These are phyloP conservation scores for Setipinna tenuifilis DNA, from an alignment of 2,797 vertebrate genomes.

Conservation along the genomic window DNA sequence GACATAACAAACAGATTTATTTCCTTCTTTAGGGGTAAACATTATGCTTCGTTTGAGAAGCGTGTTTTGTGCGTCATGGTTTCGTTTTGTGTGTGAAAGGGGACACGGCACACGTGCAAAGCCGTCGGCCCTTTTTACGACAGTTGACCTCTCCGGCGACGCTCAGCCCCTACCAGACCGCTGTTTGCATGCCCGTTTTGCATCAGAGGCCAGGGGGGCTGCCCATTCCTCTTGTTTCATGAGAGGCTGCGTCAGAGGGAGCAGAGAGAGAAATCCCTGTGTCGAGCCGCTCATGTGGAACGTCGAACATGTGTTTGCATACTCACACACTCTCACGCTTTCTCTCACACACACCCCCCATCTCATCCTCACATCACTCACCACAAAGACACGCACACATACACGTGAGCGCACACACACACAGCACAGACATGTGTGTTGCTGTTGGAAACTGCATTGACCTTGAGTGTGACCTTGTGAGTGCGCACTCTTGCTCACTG, in stretches of 20 bases:
- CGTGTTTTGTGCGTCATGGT: background rate
- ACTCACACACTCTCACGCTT: background rate
- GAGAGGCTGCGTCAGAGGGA: background rate
- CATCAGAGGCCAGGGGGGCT: background rate
- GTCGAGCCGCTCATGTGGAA: background rate
- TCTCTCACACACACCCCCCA: background rate
- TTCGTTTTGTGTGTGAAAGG: background rate
- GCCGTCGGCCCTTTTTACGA: background rate
- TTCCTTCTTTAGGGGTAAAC: background rate
- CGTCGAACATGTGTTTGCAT: constrained; percentile 21
- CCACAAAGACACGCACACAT: background rate
- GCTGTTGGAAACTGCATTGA: constrained; percentile 26
- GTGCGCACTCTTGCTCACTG: constrained; percentile 24
- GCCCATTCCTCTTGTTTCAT: background rate
- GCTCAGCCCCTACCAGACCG: background rate
- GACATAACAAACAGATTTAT: background rate
- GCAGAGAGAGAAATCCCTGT: background rate
- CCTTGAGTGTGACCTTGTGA: constrained; percentile 52
- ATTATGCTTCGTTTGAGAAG: background rate
- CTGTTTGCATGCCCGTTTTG: background rate
- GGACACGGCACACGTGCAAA: background rate
- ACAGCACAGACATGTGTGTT: constrained; percentile 10
- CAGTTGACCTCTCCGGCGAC: background rate
- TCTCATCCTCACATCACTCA: too few species aligned
- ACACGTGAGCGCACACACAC: background rate